These are phyloP conservation scores for Heliothis peltigera DNA, from an alignment of 2,888 invertebrate genomes.

Conservation along the genomic window DNA sequence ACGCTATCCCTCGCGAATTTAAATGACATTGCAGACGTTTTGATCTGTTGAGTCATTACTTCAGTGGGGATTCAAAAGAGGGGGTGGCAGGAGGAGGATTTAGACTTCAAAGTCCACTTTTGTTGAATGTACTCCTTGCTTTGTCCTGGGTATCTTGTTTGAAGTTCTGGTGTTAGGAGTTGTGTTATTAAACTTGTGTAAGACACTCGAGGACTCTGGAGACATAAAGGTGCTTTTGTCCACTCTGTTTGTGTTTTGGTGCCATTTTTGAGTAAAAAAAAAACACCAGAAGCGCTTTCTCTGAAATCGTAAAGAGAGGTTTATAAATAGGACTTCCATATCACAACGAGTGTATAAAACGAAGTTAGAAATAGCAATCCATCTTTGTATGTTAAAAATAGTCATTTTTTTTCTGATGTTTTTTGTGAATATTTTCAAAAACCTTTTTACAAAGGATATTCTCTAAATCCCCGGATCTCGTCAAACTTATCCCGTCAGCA, in stretches of 20 bases:
- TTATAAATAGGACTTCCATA: neutral
- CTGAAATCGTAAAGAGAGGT: neutral
- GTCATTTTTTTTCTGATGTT: neutral
- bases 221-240: neutral
- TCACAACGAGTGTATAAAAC: no score
- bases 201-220: neutral
- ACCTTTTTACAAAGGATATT: neutral
- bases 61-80: slow-evolving; percentile 31
- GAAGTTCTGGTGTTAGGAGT: neutral
- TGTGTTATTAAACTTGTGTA: slow-evolving; percentile 2
- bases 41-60: slow-evolving; percentile 49
- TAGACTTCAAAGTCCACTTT: slow-evolving; percentile 23
- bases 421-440: neutral
- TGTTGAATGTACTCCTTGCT: slow-evolving; percentile 26
- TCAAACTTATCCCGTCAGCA: slow-evolving; percentile 25
- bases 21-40: slow-evolving; percentile 48
- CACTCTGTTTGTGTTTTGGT: neutral
- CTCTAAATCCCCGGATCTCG: neutral
- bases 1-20: slow-evolving; percentile 30
- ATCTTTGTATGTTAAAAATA: no score
- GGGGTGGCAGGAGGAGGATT: neutral
- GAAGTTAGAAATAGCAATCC: no score
- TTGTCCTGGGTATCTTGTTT: slow-evolving; percentile 37
- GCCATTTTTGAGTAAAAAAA: neutral
- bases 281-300: neutral